Percentiles rank a stretch among this genome's conserved stretches.
phyloP scores from a whole-genome alignment of 1,140 invertebrate species.

The Prorops nasuta region DNA sequence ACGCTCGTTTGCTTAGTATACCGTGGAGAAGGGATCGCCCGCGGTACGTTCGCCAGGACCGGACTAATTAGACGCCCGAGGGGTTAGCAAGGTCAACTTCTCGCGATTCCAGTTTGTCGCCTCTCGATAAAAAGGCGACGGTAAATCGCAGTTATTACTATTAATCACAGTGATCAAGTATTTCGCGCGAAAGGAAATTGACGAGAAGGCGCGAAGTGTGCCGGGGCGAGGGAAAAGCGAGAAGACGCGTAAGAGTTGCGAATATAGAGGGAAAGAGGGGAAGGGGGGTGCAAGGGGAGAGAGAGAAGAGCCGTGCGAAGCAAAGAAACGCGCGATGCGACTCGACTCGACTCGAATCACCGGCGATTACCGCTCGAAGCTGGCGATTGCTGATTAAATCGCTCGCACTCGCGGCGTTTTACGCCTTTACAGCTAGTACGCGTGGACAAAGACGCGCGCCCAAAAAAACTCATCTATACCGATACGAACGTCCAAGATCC shows the following conservation, averaged over 20 bases:
- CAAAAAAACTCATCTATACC: too few relatives aligned
- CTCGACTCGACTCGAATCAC: constrained; percentile 9
- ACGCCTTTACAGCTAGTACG: too few relatives aligned
- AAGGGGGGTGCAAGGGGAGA: neutral
- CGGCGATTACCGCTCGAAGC: constrained; percentile 4
- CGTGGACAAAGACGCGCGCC: too few relatives aligned
- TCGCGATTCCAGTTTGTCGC: neutral
- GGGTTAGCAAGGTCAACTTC: neutral
- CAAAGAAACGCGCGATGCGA: neutral
- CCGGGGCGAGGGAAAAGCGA: neutral
- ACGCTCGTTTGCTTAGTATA: constrained; percentile 17
- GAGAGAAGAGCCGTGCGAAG: too few relatives aligned
- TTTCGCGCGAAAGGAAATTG: constrained; percentile 8
- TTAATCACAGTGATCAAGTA: constrained; percentile 34
- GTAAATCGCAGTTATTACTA: constrained; percentile 29
- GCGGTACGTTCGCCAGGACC: neutral
- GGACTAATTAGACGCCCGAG: constrained; percentile 25
- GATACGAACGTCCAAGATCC: too few relatives aligned
- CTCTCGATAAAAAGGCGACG: constrained; percentile 11
- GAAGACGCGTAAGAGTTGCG: neutral
- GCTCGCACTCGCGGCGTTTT: constrained; percentile 8
- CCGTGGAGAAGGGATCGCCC: constrained; percentile 3
- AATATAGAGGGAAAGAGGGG: neutral
- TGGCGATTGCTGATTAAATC: constrained; percentile 16
- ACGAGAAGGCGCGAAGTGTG: neutral